Evolutionary conservation across 1,140 invertebrate species (phyloP).

Genomic region (Scaptomyza pallida): DNA sequence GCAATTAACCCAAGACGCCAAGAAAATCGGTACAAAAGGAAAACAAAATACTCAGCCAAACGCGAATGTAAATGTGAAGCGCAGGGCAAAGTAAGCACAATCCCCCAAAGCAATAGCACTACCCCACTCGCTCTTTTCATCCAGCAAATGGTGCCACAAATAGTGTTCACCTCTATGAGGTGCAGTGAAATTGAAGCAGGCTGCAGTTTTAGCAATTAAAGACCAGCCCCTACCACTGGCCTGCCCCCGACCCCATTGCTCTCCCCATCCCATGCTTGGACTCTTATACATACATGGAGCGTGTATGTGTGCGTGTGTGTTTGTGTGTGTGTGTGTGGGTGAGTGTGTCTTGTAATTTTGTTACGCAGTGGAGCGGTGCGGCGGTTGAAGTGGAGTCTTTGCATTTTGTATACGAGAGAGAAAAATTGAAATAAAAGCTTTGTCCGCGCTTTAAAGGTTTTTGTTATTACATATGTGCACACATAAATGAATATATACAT

Average conservation of each 20-base stretch:
- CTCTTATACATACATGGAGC: slow-evolving; percentile 13
- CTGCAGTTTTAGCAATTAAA: slow-evolving; percentile 63
- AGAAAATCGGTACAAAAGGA: slow-evolving; percentile 69
- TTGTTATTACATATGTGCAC: slow-evolving; percentile 31
- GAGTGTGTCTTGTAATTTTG: slow-evolving; percentile 66
- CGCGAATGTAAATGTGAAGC: slow-evolving; percentile 70
- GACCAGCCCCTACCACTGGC: slow-evolving; percentile 31
- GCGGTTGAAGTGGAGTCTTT: slow-evolving; percentile 68
- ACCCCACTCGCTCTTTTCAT: slow-evolving; percentile 24
- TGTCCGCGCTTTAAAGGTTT: slow-evolving; percentile 55
- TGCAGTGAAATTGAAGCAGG: slow-evolving; percentile 49
- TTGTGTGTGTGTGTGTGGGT: slow-evolving; percentile 19
- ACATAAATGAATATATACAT: slow-evolving; percentile 31
- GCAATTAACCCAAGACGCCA: slow-evolving; percentile 18
- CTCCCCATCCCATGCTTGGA: neutral
- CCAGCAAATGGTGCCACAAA: slow-evolving; percentile 14
- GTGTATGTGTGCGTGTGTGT: slow-evolving; percentile 12
- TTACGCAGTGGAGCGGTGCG: slow-evolving; percentile 75
- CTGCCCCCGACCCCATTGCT: slow-evolving; percentile 1
- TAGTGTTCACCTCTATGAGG: slow-evolving; percentile 24
- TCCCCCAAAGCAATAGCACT: slow-evolving; percentile 8
- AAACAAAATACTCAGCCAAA: slow-evolving; percentile 69
- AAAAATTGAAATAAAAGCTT: slow-evolving; percentile 61
- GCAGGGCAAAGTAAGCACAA: slow-evolving; percentile 67
- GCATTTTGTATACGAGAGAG: slow-evolving; percentile 41